Conservation (phyloP, 2,113 vertebrate species). For the Semnornis frantzii region DNA sequence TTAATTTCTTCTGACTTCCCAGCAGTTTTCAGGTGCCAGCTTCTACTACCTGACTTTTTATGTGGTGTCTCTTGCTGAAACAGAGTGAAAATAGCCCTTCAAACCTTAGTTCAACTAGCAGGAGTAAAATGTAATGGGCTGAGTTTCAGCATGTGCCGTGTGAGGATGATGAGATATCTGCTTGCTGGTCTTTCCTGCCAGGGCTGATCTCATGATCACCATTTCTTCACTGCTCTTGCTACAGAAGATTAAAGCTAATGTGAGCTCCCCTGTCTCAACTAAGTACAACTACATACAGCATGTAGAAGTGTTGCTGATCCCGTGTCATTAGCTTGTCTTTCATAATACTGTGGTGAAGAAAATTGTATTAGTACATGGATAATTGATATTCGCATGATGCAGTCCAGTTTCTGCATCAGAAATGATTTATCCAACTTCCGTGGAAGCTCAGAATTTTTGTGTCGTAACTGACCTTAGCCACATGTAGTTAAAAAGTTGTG, state of each 20-base stretch:
- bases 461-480: background rate
- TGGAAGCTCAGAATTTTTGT: background rate
- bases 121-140: background rate
- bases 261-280: fast-evolving
- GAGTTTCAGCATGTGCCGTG: background rate
- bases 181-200: background rate
- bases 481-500: background rate
- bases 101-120: background rate
- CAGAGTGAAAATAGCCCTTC: background rate
- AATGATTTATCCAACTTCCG: background rate
- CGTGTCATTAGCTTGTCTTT: background rate
- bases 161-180: background rate
- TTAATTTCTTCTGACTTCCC: background rate
- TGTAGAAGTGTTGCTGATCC: background rate
- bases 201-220: background rate
- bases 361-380: background rate
- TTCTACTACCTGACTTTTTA: background rate
- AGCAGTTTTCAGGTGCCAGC: background rate
- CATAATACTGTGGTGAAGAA: background rate
- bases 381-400: background rate
- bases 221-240: background rate
- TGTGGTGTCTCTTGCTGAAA: background rate
- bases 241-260: background rate
- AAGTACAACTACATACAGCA: background rate
- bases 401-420: background rate